These are phyloP conservation scores for Heliocidaris erythrogramma DNA, from an alignment of 35 echinoderm and acorn worm genomes.

Conservation along the genomic window DNA sequence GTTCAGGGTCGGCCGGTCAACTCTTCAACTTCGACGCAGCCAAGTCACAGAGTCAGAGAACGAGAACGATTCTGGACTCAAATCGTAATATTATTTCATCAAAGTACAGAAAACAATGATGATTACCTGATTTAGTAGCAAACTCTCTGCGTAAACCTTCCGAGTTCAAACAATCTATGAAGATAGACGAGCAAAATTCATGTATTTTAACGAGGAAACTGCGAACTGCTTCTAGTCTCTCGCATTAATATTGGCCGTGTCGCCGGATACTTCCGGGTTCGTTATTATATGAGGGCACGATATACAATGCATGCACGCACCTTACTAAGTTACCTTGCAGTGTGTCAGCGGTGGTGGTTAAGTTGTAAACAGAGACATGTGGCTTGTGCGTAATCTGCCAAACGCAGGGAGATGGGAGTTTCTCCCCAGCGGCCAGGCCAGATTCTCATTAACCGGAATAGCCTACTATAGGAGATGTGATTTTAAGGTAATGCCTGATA, in stretches of 20 bases:
- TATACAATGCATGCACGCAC: no score
- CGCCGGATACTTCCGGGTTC: neutral
- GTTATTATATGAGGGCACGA: neutral
- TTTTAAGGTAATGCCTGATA: no score
- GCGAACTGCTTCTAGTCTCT: neutral
- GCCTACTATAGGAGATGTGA: no score
- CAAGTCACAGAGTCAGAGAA: neutral
- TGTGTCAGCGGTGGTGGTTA: no score
- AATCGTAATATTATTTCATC: neutral
- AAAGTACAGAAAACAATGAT: neutral
- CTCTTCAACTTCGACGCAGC: no score
- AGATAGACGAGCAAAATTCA: neutral
- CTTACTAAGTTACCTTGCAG: no score
- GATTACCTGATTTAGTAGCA: neutral
- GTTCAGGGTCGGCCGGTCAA: no score
- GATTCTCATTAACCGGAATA: no score
- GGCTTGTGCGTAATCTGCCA: neutral
- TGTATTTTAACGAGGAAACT: neutral
- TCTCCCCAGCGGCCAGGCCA: no score
- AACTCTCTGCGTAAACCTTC: neutral
- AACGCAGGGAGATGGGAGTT: no score
- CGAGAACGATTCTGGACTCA: neutral
- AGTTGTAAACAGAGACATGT: neutral
- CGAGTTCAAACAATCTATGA: neutral
- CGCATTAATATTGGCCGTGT: no score